These are phyloP conservation scores for Dasyprocta punctata DNA, from an alignment of 2,113 vertebrate species.

Conservation along the genomic window DNA sequence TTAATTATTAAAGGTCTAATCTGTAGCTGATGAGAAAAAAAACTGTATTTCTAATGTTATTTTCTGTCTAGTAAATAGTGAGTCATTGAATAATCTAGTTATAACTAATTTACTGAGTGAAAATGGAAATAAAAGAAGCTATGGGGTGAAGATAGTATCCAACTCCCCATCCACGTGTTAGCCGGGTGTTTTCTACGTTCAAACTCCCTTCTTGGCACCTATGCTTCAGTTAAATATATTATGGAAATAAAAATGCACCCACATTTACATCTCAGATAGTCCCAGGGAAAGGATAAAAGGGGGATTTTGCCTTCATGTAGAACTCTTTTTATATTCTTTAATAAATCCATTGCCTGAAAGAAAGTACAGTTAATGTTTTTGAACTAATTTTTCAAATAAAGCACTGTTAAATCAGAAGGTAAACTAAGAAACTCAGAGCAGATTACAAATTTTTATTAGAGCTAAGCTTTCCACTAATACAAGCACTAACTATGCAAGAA, in stretches of 20 bases:
- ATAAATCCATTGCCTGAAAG: neutral
- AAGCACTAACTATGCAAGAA: neutral
- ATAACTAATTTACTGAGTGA: neutral
- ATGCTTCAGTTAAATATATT: neutral
- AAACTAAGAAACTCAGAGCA: neutral
- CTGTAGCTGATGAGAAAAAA: slow-evolving; percentile 29
- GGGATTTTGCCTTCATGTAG: neutral
- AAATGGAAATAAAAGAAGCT: slow-evolving; percentile 16
- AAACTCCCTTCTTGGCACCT: neutral
- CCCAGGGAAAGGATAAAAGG: neutral
- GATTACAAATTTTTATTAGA: neutral
- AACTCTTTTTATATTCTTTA: neutral
- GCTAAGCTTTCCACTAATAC: neutral
- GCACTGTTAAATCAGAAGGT: neutral
- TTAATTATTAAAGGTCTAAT: neutral
- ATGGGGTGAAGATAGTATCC: neutral
- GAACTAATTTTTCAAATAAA: neutral
- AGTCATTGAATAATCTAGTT: neutral
- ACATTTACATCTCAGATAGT: neutral
- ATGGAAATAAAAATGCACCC: neutral
- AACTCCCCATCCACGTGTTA: neutral
- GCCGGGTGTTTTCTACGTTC: neutral
- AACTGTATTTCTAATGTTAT: neutral
- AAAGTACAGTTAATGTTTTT: neutral
- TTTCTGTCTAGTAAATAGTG: slow-evolving; percentile 32